Evolutionary conservation across 1,140 invertebrate genomes (phyloP), one percentile per base, ranked within the genome.

Genomic region (Magallana ariakensis): DNA sequence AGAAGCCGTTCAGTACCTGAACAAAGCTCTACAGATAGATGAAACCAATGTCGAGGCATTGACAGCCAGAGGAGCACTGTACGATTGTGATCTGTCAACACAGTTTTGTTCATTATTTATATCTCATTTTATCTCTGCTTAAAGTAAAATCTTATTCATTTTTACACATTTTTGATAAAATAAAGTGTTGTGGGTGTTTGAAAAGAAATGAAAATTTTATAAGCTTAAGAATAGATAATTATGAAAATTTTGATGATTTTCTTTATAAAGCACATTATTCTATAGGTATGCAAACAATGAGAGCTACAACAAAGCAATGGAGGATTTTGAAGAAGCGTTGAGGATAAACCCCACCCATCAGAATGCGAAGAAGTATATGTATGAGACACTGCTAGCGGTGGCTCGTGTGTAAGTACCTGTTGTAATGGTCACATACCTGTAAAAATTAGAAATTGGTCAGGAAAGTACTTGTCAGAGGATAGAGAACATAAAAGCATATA

Each of bases 331-430:
- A 95, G 96, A 96, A 55, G 98, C 98, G 3, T 95, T 99, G 55
- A 97, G 97, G 93, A 93, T 98, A 19, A 98, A 99, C 95, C 97
- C 97, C 22, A 97, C 96, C 86, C 98, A 99, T 95, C 96, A 96
- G n/a, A 99, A 99, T 96, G 98, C 98, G 62, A 96, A 97, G 83
- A 98, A 98, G 94, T 99, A 99, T 95, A 96, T 98, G 95, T 97
- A 97, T 26, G 98, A 99, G 94, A 99, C 98, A 1, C 94, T 99
- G 15, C 96, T 98, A 1, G 98, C 98, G 0, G 95, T 93, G 97
- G 90, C 97, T 96, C 91, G 96, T 97, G 88, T 97, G 95, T 95
- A 87, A 91, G 94, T 92, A 33, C n/a, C 7, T 70, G 11, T 19
- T 26, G 19, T n/a, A 70, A 19, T 19, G 3, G 5, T 19, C 26